phyloP scores from a whole-genome alignment of 2,797 vertebrate species.

The Helostoma temminkii region DNA sequence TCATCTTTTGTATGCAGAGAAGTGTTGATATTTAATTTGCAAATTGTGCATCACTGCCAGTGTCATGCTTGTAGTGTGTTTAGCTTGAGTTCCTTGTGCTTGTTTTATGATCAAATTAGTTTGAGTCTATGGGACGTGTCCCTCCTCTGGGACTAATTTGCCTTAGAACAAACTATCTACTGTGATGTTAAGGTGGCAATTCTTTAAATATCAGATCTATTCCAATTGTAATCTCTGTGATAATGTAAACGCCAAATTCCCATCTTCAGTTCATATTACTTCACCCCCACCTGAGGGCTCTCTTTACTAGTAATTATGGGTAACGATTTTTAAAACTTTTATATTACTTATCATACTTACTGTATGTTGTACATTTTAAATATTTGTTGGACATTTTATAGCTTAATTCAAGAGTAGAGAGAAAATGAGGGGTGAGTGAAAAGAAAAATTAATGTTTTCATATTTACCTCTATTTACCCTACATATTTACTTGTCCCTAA shows the following conservation, averaged over 20 bases:
- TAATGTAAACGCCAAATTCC: background rate
- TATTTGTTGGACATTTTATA: background rate
- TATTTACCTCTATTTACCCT: constrained; percentile 18
- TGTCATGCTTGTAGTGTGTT: constrained; percentile 10
- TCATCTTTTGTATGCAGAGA: constrained; percentile 3
- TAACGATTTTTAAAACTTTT: too few species aligned
- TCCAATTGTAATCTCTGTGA: background rate
- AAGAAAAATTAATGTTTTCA: constrained; percentile 7
- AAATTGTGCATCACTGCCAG: background rate
- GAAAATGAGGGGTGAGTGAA: constrained; percentile 7
- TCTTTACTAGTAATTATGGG: background rate
- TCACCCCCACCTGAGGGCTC: background rate
- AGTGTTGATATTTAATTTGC: constrained; percentile 22
- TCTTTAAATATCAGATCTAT: too few species aligned
- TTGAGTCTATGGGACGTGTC: constrained; percentile 21
- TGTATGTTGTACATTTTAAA: too few species aligned
- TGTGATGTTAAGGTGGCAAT: too few species aligned
- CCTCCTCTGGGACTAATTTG: too few species aligned
- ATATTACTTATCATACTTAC: too few species aligned
- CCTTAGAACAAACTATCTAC: too few species aligned
- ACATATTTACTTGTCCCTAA: constrained; percentile 17
- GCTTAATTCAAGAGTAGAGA: background rate
- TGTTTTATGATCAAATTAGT: constrained; percentile 49
- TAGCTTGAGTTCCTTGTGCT: constrained; percentile 1
- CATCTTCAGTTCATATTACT: too few species aligned